phyloP scores from a whole-genome alignment of 2,888 invertebrate species.

The Epiblema foenella region DNA sequence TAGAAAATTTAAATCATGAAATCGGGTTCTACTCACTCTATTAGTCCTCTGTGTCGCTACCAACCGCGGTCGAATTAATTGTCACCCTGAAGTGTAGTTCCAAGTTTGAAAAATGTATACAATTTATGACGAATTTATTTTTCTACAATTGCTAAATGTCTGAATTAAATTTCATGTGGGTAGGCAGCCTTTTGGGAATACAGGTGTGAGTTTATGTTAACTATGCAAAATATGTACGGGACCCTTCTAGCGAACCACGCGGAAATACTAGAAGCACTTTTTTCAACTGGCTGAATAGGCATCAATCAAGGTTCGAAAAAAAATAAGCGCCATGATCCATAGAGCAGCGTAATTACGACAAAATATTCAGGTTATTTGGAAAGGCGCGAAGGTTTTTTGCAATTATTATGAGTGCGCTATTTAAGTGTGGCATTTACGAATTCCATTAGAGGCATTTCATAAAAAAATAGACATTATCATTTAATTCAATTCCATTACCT shows the following conservation, averaged over 20 bases:
- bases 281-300: constrained; percentile 36
- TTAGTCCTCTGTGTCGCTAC: no score
- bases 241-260: neutral
- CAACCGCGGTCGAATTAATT: no score
- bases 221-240: neutral
- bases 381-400: constrained; percentile 57
- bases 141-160: no score
- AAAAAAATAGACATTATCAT: constrained; percentile 4
- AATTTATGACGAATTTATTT: no score
- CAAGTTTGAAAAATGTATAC: no score
- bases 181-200: no score
- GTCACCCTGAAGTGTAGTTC: no score
- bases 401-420: neutral
- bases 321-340: constrained; percentile 69
- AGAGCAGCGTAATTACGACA: constrained; percentile 73
- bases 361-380: constrained; percentile 74
- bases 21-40: no score
- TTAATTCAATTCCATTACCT: neutral
- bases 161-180: no score
- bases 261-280: constrained; percentile 11
- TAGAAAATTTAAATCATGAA: no score
- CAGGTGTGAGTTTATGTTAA: no score
- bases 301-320: constrained; percentile 56
- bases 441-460: neutral
- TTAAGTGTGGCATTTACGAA: neutral